Evolutionary conservation across 2,797 vertebrate genomes (phyloP).

Genomic region (Dallia pectoralis): DNA sequence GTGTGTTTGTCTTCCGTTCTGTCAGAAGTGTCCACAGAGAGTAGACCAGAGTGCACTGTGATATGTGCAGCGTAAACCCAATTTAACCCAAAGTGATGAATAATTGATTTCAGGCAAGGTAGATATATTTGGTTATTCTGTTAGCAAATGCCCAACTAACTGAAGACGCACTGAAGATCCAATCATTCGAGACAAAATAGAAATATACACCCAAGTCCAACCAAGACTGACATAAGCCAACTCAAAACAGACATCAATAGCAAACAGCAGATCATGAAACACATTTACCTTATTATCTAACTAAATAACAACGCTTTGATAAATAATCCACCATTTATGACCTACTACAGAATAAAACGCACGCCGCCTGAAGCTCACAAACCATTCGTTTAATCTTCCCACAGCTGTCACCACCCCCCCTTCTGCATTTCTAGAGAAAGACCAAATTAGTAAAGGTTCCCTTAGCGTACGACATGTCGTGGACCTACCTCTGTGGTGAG

Average conservation of each 20-base stretch:
- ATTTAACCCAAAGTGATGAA: conserved; percentile 46
- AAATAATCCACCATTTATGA: neutral
- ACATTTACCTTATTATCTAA: neutral
- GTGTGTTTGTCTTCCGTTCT: neutral
- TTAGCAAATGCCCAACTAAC: conserved; percentile 26
- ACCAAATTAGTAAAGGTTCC: conserved; percentile 22
- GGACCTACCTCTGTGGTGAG: conserved; percentile 46
- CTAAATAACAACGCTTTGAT: neutral
- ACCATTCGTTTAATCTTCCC: neutral
- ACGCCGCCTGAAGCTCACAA: neutral
- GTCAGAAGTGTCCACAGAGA: conserved; percentile 38
- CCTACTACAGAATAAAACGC: neutral
- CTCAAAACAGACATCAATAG: neutral
- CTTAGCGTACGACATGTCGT: neutral
- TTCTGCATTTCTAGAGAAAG: conserved; percentile 7
- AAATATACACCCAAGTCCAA: neutral
- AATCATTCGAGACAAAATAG: neutral
- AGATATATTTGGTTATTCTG: conserved; percentile 49
- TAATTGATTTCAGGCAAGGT: conserved; percentile 60
- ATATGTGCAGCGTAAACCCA: conserved; percentile 55
- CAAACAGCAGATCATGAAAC: neutral
- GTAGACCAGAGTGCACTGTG: conserved; percentile 26
- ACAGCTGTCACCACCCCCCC: neutral
- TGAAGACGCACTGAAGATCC: neutral
- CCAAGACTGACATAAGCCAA: neutral